These are phyloP conservation scores for Latrodectus elegans DNA, from an alignment of 2,888 invertebrate genomes.

Conservation along the genomic window DNA sequence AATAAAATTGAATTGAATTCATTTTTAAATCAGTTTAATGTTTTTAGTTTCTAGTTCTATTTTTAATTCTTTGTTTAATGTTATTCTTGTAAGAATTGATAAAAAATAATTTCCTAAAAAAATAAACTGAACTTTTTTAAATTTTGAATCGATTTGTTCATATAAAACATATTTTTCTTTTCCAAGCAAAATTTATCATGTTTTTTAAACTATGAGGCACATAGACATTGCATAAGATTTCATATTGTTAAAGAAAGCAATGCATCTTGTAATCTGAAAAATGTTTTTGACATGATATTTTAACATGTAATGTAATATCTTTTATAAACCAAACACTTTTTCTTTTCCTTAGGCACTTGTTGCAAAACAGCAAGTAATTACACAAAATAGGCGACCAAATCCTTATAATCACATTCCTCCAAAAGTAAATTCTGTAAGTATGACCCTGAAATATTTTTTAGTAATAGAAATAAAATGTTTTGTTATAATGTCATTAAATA, in stretches of 20 bases:
- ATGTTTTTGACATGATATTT: too few species aligned
- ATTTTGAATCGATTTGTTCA: too few species aligned
- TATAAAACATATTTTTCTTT: too few species aligned
- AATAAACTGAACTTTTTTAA: not conserved
- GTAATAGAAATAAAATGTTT: too few species aligned
- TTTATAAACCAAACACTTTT: not conserved
- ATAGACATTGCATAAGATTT: too few species aligned
- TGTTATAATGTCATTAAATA: not conserved
- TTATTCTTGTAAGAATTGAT: not conserved
- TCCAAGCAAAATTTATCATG: too few species aligned
- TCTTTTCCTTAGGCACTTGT: slow-evolving; percentile 53
- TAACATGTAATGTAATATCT: too few species aligned
- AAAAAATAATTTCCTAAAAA: not conserved
- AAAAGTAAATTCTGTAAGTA: slow-evolving; percentile 63
- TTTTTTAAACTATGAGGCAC: too few species aligned
- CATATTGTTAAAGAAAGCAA: too few species aligned
- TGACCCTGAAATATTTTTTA: too few species aligned
- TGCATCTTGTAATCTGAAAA: too few species aligned
- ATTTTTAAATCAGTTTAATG: not conserved
- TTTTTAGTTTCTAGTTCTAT: not conserved
- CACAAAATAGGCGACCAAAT: slow-evolving; percentile 53
- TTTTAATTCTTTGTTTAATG: not conserved
- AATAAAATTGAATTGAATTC: not conserved
- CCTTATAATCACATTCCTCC: slow-evolving; percentile 65
- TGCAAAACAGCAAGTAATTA: slow-evolving; percentile 69